A percentile compares a stretch with the other conserved stretches of the same genome.
Conservation (phyloP, 1,140 invertebrate genomes). For the Lasioglossum baleicum region DNA sequence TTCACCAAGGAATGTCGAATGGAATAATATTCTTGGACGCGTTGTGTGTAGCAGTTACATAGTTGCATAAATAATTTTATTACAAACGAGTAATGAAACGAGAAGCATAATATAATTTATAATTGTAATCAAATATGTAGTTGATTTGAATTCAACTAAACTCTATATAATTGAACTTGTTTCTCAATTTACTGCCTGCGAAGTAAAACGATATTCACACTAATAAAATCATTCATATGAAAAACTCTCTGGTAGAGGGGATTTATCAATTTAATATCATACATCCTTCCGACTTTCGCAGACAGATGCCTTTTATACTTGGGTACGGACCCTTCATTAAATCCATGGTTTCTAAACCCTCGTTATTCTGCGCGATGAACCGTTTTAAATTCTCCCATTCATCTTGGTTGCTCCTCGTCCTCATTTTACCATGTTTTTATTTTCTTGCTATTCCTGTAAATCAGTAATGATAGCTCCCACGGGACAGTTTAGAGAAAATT, state of each 20-base stretch:
- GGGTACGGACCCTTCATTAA: constrained; percentile 59
- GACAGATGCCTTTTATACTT: constrained; percentile 59
- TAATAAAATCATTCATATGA: constrained; percentile 40
- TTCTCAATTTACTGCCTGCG: constrained; percentile 9
- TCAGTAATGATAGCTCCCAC: background rate
- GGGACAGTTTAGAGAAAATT: background rate
- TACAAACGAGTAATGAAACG: too few species aligned
- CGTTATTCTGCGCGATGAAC: constrained; percentile 68
- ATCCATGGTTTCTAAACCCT: constrained; percentile 57
- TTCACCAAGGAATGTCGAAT: too few species aligned
- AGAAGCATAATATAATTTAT: too few species aligned
- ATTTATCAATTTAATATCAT: constrained; percentile 56
- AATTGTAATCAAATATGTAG: too few species aligned
- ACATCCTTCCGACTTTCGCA: constrained; percentile 46
- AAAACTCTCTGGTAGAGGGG: background rate
- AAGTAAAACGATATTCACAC: constrained; percentile 41
- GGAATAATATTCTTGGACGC: too few species aligned
- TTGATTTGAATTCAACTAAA: too few species aligned
- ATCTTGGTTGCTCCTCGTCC: constrained; percentile 16
- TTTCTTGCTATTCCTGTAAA: constrained; percentile 31
- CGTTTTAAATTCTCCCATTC: constrained; percentile 53
- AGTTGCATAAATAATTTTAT: too few species aligned
- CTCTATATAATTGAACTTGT: background rate
- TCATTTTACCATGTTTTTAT: constrained; percentile 29
- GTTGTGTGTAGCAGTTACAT: too few species aligned